Evolutionary conservation across 2,888 invertebrate genomes (phyloP), one percentile per base, ranked within the genome.

Genomic region (Erebia aethiops): DNA sequence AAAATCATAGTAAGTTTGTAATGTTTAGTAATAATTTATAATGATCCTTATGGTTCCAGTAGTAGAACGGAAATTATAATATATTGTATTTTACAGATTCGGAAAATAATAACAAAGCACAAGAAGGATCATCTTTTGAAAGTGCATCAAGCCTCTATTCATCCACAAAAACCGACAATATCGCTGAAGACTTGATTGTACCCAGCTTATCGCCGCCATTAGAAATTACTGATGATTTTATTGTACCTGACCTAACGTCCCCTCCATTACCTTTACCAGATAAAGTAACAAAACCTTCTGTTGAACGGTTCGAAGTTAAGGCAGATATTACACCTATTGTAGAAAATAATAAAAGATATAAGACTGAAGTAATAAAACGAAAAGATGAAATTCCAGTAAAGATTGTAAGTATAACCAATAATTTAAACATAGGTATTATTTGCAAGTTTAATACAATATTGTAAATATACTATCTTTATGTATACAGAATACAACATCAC

Each of bases 111-210:
- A 95, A 94, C 75, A 95, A 94, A 81, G 80, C 91, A 3, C 95
- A 95, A 81, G 97, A 96, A 74, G 97, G 97, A 41, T 97, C 97
- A 76, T 97, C 97, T n/a, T 97, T 97, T 86, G 97, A 97, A 88
- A 97, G 97, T 85, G 97, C 96, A 74, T 97, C 97, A 71, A 97
- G 97, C 57, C 92, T 97, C 72, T 97, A 97, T 86, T 97, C 97
- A 77, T 92, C 95, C 63, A 96, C 97, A 52, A 95, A 96, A 75
- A 96, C 96, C 75, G 96, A 97, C 83, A 95, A 95, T 74, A 89
- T 94, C 54, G 92, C 93, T 57, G 96, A 96, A 82, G 96, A 96
- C 80, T 93, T 95, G 85, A 90, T 95, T 62, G 94, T 95, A 58
- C 94, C 95, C 71, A 94, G 94, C 78, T 94, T 94, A 82, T 94